Base-by-base conservation (phyloP, 2,888 invertebrate species). In the Microplitis deprimator region DNA sequence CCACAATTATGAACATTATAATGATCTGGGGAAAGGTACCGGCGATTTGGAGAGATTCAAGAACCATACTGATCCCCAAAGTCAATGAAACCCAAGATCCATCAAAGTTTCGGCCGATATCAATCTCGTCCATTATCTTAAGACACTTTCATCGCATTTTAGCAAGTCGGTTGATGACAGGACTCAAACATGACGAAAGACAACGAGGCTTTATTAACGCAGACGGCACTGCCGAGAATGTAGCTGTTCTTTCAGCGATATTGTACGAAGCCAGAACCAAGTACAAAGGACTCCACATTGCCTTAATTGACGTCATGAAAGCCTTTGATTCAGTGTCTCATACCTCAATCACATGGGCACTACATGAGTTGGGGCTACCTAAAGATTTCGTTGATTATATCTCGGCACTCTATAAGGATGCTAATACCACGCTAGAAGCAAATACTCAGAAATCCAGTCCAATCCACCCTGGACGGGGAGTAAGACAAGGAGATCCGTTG, bases 191-290 rank as follows among this genome's bases (percentile, higher is more conserved):
- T 0, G 80, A 80, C 16, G 3, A 16, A 1, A 8, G 81, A 5
- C 82, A 83, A 29, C 17, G 77, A 13, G 81, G 79, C 0, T 83
- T 82, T n/a, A 75, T 77, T 10, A 20, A 68, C 74, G 41, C 83
- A 40, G 79, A 83, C 73, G 87, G 87, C 68, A 84, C 83, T 75
- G 85, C 84, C 74, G 85, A 87, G 38, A 87, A 86, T 73, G 78
- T 85, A 67, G 82, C 82, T 75, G 79, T 87, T 29, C 29, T 29
- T 4, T 29, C 29, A 29, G 29, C 29, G 29, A 29, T 29, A 3
- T 4, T 29, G 0, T 29, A 29, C 4, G 29, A 29, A 29, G 29
- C 29, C 29, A 29, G 29, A 29, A 29, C 29, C 29, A 29, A 29
- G 29, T 29, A 3, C 4, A 29, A 29, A 29, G 29, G 3, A 29